Base-by-base conservation (phyloP, 2,888 invertebrate genomes). In the Drosophila cognata region DNA sequence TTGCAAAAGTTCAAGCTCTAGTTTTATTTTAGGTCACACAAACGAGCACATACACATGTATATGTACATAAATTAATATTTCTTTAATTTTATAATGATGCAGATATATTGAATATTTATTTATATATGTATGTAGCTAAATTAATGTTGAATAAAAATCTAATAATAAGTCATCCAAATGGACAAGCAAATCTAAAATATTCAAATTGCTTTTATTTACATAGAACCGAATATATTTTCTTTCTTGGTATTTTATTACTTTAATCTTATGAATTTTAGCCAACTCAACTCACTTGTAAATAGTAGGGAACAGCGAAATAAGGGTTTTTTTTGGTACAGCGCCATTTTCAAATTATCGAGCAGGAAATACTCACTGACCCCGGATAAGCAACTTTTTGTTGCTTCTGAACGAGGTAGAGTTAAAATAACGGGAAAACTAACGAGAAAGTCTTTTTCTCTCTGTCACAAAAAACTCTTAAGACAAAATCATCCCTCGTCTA, bases 101-200 rank as follows among this genome's bases (percentile, higher is more conserved):
- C 62, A 63, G 57, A 62, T 65, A 65, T 67, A 67, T 68, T 43
- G 35, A 63, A 70, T 77, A 77, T 77, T 74, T 77, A 78, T 74
- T 74, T 51, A 56, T 69, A 75, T 57, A 55, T 71, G 61, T 67
- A 79, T 70, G 73, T 79, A 79, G 79, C 69, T 79, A 79, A 79
- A 79, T 79, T 70, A 79, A 79, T 79, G 79, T 79, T 76, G 63
- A 76, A 79, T 73, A 69, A 79, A 78, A 70, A 53, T 67, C 3
- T 62, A 71, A 62, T 46, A 61, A 59, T 73, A 77, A 76, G 62
- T 60, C 68, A 64, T 56, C 11, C 41, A 63, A 71, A 56, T 71
- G 55, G 55, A 57, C 43, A 29, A 50, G 36, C 28, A 53, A 58
- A 48, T 38, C 31, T n/a, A 63, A 65, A 25, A 35, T 21, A 63